phyloP scores from a whole-genome alignment of 2,113 vertebrate genomes.

The Myrmophylax atrothorax region DNA sequence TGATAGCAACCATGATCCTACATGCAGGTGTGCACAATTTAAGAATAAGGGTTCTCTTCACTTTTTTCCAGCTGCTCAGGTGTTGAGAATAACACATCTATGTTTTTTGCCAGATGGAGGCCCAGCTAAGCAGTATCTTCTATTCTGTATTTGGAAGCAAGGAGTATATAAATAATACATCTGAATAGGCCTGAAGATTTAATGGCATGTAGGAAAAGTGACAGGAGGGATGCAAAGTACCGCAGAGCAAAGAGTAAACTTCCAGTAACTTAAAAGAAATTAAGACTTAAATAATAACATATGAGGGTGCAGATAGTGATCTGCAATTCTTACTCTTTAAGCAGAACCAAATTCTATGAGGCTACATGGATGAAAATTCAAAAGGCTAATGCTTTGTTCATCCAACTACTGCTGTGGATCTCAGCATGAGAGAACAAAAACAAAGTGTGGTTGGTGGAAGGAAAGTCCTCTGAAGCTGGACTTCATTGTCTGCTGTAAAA shows the following conservation, averaged over 20 bases:
- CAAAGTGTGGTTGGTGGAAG: background rate
- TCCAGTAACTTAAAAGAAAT: background rate
- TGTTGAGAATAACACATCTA: background rate
- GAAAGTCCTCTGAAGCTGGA: background rate
- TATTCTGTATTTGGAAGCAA: slow-evolving; percentile 7
- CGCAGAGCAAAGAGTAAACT: background rate
- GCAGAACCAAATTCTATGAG: background rate
- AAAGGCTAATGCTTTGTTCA: background rate
- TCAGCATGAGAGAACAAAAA: background rate
- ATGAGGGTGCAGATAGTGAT: background rate
- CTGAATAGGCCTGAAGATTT: background rate
- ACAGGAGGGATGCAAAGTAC: background rate
- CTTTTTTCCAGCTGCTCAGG: background rate
- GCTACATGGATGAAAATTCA: background rate
- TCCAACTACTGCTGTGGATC: background rate
- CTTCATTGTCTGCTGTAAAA: background rate
- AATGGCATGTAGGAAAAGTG: background rate
- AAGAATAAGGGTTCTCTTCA: background rate
- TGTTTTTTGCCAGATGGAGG: background rate
- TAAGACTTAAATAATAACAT: background rate
- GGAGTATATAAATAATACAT: background rate
- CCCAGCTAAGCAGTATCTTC: background rate
- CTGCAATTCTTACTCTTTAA: background rate
- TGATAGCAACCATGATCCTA: background rate
- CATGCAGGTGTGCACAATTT: background rate